Base-by-base conservation (phyloP, 2,888 invertebrate species). In the Leucophenga montana region DNA sequence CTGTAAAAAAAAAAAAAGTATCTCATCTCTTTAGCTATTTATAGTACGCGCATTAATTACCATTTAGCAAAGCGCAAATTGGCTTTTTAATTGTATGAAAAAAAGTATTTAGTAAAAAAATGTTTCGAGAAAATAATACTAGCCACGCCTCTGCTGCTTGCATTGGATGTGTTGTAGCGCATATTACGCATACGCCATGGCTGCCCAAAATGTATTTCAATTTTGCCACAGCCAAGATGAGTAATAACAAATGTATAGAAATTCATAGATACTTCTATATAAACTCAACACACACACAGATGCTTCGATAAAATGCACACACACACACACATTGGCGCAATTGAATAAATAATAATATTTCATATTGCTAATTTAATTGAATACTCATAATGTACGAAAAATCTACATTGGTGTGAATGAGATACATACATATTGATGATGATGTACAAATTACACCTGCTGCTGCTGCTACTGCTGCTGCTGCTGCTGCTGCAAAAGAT, bases 381-480 rank as follows among this genome's bases (percentile, higher is more conserved):
- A 75, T 68, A 66, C 71, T 74, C 71, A 73, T 75, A 69, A 71
- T 57, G 5, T 44, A 59, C 68, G n/a, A 57, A 53, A 50, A 3
- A 8, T 33, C 56, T 57, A 14, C 48, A 18, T n/a, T n/a, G 6
- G 50, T 46, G 46, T 48, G 46, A 64, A 64, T 22, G 61, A 64
- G 39, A 18, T 16, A 27, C 18, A 44, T 4, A 14, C 18, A 1
- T 14, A 22, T 13, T 16, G 44, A 16, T 46, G 48, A 57, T n/a
- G 14, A 66, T 67, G 59, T 62, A 73, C 71, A 71, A 71, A 67
- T 66, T 81, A 84, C 85, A 85, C 85, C 85, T 82, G 78, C 78
- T 72, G 71, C 16, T n/a, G n/a, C n/a, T n/a, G n/a, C n/a, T n/a
- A n/a, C n/a, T n/a, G n/a, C n/a, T n/a, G n/a, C n/a, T n/a, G n/a